phyloP scores from a whole-genome alignment of 35 echinoderm and acorn worm species.

The Apostichopus californicus region DNA sequence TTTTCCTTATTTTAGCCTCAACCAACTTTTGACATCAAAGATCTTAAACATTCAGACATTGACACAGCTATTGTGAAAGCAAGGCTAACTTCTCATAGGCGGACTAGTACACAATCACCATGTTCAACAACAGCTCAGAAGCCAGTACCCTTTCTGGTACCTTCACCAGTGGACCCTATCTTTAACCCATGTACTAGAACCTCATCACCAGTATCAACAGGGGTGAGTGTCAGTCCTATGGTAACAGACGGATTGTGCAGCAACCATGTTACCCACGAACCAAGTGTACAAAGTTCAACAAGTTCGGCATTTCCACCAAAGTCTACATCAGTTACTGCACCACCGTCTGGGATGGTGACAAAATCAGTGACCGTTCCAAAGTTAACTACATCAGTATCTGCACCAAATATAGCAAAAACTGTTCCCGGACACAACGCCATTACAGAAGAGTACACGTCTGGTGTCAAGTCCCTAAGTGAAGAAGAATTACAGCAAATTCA shows the following conservation, averaged over 20 bases:
- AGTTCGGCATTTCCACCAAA: background rate
- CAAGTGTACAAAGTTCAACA: background rate
- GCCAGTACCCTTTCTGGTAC: background rate
- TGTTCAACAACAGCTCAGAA: background rate
- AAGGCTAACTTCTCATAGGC: background rate
- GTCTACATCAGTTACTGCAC: background rate
- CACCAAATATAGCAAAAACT: background rate
- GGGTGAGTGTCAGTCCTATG: background rate
- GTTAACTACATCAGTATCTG: conserved; percentile 3
- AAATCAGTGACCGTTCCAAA: conserved; percentile 1
- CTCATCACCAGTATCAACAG: background rate
- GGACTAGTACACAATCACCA: background rate
- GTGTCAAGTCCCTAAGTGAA: conserved; percentile 15
- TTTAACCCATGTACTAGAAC: background rate
- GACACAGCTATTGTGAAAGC: conserved; percentile 27
- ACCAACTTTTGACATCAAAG: conserved; percentile 36
- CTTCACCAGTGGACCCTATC: background rate
- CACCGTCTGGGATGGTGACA: background rate
- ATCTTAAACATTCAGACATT: conserved; percentile 41
- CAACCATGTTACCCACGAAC: background rate
- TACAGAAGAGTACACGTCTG: background rate
- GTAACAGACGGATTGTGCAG: background rate
- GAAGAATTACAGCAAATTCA: background rate
- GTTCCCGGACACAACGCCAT: background rate
- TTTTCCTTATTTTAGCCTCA: conserved; percentile 17